These are phyloP conservation scores for Prunella strophiata DNA, from an alignment of 2,797 vertebrate species.

Conservation along the genomic window DNA sequence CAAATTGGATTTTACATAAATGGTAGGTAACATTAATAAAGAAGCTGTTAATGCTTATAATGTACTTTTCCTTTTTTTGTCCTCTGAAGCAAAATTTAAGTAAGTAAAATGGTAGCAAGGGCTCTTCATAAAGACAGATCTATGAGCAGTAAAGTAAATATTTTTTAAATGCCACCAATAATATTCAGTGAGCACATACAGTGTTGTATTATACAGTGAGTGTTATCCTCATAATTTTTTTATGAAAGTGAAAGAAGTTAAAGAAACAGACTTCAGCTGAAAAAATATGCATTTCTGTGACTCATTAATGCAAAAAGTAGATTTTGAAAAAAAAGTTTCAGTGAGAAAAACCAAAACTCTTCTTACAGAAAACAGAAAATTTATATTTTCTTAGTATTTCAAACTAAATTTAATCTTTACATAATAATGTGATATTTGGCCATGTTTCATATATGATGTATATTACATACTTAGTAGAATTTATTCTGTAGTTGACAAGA, in stretches of 20 bases:
- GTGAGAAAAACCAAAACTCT: neutral
- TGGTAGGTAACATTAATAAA: neutral
- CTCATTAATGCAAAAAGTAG: neutral
- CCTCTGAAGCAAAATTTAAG: neutral
- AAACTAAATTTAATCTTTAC: neutral
- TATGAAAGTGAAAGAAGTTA: neutral
- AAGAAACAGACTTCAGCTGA: neutral
- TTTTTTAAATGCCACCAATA: neutral
- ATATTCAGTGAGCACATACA: neutral
- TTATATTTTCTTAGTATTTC: neutral
- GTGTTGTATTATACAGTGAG: neutral
- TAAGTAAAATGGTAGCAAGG: neutral
- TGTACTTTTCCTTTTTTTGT: neutral
- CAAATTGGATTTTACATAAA: slow-evolving; percentile 1
- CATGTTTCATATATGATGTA: neutral
- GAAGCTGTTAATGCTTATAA: neutral
- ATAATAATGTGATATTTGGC: neutral
- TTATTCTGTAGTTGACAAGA: neutral
- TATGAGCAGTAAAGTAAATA: neutral
- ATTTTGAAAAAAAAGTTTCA: neutral
- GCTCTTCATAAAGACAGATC: neutral
- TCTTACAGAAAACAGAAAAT: neutral
- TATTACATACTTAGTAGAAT: neutral
- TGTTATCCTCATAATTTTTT: neutral
- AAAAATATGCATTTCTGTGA: neutral